These are phyloP conservation scores for Rhynchomys soricoides DNA, from an alignment of 2,113 vertebrate genomes.

Conservation along the genomic window DNA sequence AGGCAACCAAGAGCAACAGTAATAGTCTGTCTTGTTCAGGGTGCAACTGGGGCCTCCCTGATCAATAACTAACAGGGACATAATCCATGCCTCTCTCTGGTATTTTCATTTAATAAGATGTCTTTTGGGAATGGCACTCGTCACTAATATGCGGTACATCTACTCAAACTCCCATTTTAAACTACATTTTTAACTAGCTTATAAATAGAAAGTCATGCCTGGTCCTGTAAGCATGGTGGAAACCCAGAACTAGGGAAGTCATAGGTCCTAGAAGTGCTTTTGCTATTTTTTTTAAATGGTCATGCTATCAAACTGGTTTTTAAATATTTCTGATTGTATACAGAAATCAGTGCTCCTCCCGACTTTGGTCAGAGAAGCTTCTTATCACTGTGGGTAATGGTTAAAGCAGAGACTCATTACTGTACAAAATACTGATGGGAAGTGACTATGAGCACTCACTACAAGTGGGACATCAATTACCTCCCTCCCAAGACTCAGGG, in stretches of 20 bases:
- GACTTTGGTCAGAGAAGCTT: not conserved
- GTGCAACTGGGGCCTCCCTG: not conserved
- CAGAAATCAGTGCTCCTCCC: not conserved
- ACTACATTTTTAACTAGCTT: not conserved
- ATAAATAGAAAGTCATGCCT: not conserved
- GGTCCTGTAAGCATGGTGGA: not conserved
- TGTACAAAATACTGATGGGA: not conserved
- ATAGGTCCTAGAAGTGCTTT: no score
- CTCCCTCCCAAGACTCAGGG: no score
- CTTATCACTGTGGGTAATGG: not conserved
- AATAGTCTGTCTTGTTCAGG: not conserved
- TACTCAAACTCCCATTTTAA: not conserved
- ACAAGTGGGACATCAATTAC: not conserved
- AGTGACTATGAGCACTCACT: not conserved
- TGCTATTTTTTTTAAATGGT: no score
- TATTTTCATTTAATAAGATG: not conserved
- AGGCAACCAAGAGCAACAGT: not conserved
- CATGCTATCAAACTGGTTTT: not conserved
- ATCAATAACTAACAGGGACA: not conserved
- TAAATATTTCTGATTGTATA: not conserved
- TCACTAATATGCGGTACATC: not conserved
- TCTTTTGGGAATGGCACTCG: not conserved
- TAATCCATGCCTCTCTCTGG: not conserved
- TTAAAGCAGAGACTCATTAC: not conserved
- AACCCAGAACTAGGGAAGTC: not conserved